Evolutionary conservation across 2,113 vertebrate species (phyloP), one percentile per base, ranked within the genome.

Genomic region (Prietella phreatophila): DNA sequence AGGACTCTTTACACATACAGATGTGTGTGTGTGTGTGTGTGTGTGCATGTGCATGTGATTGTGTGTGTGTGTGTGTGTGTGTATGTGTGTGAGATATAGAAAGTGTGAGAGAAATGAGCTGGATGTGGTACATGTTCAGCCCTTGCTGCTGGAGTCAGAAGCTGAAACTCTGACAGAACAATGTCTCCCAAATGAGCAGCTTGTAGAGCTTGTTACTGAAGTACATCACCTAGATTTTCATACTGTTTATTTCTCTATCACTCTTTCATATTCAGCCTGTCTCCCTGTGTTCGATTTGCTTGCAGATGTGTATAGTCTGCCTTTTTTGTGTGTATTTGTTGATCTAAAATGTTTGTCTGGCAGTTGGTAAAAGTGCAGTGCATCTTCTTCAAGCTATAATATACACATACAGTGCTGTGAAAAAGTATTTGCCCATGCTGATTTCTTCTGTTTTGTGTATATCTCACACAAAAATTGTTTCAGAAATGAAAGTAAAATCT

Each of bases 101-200:
- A 50, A 82, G 85, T 27, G 60, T 85, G 81, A 84, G 83, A 92
- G 89, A 90, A 78, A 85, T 89, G 76, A 55, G 85, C 87, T 42
- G 71, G 71, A 75, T 75, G 13, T 75, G 19, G 19, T 42, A 75
- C 71, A 42, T 75, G 20, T 75, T 75, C 67, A 69, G 10, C 85
- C 22, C 89, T 91, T 92, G 89, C 91, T 89, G 89, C 91, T 93
- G 93, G 91, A 94, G 91, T 90, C 91, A 93, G 91, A 91, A 90
- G 89, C 88, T 78, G 86, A 86, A 90, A 91, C 83, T 65, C 89
- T 92, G 92, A 92, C 92, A 91, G 91, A 14, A n/a, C 90, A 91
- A 92, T 91, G 91, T 89, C 88, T 92, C 86, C 90, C 85, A 65
- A 83, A 81, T 87, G 89, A 92, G 88, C 89, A 81, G 79, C 15